phyloP scores from a whole-genome alignment of 2,113 vertebrate species.

The Bolborhynchus lineola region DNA sequence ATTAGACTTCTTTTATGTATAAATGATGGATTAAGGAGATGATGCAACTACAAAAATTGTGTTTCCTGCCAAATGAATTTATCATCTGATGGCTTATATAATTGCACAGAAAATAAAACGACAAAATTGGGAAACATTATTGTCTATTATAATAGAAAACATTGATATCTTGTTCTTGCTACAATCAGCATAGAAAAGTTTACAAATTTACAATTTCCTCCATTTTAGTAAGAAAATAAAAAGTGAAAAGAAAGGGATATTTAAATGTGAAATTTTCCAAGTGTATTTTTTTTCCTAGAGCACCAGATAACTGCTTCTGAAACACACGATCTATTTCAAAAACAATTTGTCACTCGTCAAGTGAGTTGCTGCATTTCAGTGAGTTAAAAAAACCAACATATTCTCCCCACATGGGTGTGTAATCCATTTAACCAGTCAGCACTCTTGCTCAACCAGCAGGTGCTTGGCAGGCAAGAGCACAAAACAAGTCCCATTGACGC shows the following conservation, averaged over 20 bases:
- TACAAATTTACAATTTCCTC: no score
- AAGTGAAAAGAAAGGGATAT: background rate
- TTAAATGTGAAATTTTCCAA: background rate
- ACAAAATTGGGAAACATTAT: no score
- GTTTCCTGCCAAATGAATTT: no score
- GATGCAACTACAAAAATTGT: no score
- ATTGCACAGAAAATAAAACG: no score
- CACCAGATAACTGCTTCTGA: background rate
- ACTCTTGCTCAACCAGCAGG: constrained; percentile 29
- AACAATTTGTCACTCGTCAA: background rate
- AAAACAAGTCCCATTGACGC: constrained; percentile 13
- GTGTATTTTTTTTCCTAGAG: background rate
- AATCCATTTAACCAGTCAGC: constrained; percentile 32
- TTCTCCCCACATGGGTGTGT: background rate
- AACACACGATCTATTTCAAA: background rate
- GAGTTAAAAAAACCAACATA: background rate
- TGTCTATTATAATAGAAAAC: no score
- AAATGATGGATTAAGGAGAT: no score
- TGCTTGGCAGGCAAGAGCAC: constrained; percentile 7
- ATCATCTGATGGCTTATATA: no score
- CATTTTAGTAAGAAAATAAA: background rate
- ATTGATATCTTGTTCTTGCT: no score
- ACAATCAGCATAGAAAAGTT: no score
- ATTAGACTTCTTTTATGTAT: no score
- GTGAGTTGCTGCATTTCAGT: background rate